Evolutionary conservation across 2,113 vertebrate genomes (phyloP), one percentile per base, ranked within the genome.

Genomic region (Carollia perspicillata): DNA sequence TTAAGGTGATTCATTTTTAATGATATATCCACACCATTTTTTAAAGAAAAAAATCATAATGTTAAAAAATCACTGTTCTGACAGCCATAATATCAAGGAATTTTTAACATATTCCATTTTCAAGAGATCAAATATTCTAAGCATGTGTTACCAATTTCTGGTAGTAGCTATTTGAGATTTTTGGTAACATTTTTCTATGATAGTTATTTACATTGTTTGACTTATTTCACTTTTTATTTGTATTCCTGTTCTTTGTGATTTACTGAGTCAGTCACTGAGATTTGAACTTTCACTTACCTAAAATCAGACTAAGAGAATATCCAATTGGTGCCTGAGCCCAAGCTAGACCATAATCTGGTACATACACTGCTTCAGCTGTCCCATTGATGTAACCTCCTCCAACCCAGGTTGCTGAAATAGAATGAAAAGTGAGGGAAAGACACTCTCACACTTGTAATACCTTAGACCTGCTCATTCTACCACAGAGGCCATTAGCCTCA

Each of bases 351-450:
- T 98, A 99, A 23, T 97, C 99, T 20, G 99, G 99, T 12, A 99
- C 98, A 97, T 99, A 99, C 13, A 99, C 99, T 66, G 99, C 99
- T 97, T 99, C 99, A 69, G 99, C 99, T 77, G 99, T 99, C 81
- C 99, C 99, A 0, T 99, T 99, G 97, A 99, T 99, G 94, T 99
- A 99, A 51, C 99, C 99, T 91, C 99, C 99, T 98, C 99, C 99
- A 89, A 99, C 99, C 99, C 99, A 99, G 3, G 99, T 99, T 13
- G 99, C 99, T 99, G 98, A 94, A 99, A 98, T 63, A 95, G 49
- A 97, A 51, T 23, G 33, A 80, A 89, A 49, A 63, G 20, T 26
- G 26, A 84, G 40, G 42, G 53, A 49, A 66, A 14, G 37, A 49
- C 0, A 1, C 49, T 20, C 1, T 40, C 53, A n/a, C 22, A 22